Evolutionary conservation across 2,113 vertebrate genomes (phyloP).

Genomic region (Cercocebus atys): DNA sequence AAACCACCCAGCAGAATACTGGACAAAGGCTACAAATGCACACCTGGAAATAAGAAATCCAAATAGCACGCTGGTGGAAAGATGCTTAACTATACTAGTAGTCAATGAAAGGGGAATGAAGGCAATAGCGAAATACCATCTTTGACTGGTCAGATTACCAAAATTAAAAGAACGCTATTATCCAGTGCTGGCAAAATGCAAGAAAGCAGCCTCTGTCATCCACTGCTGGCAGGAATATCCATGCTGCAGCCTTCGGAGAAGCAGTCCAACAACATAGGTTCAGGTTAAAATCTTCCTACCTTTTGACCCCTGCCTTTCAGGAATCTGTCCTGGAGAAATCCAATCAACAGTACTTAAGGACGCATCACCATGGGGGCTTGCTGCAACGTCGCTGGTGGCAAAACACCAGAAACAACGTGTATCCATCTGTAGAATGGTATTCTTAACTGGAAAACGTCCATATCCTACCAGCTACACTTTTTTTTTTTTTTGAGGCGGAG

Average conservation of each 20-base stretch:
- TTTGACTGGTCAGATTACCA: accelerated
- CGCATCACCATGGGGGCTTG: accelerated
- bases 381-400: accelerated
- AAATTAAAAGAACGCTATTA: not conserved
- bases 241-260: not conserved
- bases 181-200: too few relatives aligned
- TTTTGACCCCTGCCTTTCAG: accelerated
- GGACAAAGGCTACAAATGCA: too few relatives aligned
- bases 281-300: accelerated
- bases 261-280: accelerated
- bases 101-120: not conserved
- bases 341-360: too few relatives aligned
- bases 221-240: not conserved
- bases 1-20: too few relatives aligned
- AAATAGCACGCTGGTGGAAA: not conserved
- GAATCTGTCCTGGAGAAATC: not conserved
- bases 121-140: not conserved
- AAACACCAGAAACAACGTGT: not conserved
- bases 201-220: not conserved
- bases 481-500: too few relatives aligned
- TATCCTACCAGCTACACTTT: not conserved
- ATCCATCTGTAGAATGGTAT: not conserved
- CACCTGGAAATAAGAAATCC: not conserved
- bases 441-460: accelerated
- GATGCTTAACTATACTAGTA: too few relatives aligned